Evolutionary conservation across 2,888 invertebrate genomes (phyloP), one percentile per base, ranked within the genome.

Genomic region (Endotricha flammealis): DNA sequence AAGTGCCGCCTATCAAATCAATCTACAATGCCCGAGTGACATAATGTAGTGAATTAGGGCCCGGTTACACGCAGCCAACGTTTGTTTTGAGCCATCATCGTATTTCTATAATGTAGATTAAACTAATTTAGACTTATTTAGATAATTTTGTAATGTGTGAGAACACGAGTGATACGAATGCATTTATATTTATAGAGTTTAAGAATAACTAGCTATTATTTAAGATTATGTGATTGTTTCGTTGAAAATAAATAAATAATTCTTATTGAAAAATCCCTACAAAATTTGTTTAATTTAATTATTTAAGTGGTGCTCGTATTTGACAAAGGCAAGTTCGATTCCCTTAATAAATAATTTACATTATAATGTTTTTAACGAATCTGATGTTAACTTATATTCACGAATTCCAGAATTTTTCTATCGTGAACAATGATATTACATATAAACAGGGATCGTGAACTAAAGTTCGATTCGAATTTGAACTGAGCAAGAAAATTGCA

Each of bases 241-340:
- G 83, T 85, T 86, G 72, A 81, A 80, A 82, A 82, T 80, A 86
- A 86, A 73, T 61, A 57, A 53, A 64, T 51, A 70, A 81, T 83
- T 86, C 65, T 80, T 85, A 83, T 85, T 85, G 72, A 85, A 86
- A 85, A 85, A 86, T 72, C 72, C 66, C 57, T 68, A 74, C 54
- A 39, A 8, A 10, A 22, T 46, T 46, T 44, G 44, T 45, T 44
- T 51, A 38, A 31, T 38, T 46, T 16, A 31, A 36, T 32, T 16
- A 23, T 17, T n/a, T 22, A 9, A 10, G 25, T 31, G 25, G n/a
- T 23, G 12, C 13, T 9, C 8, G n/a, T 27, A 3, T 10, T 5
- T 7, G 13, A 8, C 8, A 8, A 3, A 24, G 24, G 1, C 8
- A 11, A 2, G 6, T 24, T 10, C 9, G 24, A 24, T n/a, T n/a